Evolutionary conservation across 2,797 vertebrate species (phyloP).

Genomic region (Tokudaia muenninki): DNA sequence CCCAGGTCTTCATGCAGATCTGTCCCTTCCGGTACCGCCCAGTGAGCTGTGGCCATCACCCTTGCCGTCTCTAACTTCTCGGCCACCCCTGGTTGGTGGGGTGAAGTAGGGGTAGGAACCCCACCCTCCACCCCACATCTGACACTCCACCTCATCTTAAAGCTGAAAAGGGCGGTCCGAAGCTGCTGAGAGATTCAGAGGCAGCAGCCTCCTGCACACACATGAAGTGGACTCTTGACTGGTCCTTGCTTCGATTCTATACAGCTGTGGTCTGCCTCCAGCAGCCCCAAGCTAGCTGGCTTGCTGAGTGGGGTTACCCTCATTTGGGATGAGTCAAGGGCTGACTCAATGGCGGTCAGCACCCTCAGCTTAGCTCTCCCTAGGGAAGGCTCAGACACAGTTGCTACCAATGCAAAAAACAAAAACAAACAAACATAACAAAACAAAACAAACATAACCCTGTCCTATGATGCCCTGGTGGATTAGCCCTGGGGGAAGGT

Average conservation of each 20-base stretch:
- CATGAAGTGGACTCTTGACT: neutral
- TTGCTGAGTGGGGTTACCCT: neutral
- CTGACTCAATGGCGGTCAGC: neutral
- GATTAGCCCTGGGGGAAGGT: neutral
- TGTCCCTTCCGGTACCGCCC: neutral
- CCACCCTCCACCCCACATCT: neutral
- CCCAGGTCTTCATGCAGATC: accelerated
- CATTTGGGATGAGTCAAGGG: neutral
- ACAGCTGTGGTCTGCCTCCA: neutral
- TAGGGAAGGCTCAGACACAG: neutral
- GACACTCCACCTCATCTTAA: neutral
- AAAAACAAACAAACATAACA: neutral
- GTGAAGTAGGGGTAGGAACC: neutral
- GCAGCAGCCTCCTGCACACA: too few relatives aligned
- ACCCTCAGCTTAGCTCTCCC: neutral
- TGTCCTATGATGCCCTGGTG: neutral
- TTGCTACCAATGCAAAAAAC: neutral
- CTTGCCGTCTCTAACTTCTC: accelerated
- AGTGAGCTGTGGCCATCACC: neutral
- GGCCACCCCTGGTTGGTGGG: neutral
- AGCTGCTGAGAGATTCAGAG: too few relatives aligned
- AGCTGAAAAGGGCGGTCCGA: neutral
- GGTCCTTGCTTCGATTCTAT: neutral
- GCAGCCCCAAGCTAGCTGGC: neutral
- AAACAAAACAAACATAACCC: neutral